These are phyloP conservation scores for Rhingia campestris DNA, from an alignment of 2,888 invertebrate genomes.

Conservation along the genomic window DNA sequence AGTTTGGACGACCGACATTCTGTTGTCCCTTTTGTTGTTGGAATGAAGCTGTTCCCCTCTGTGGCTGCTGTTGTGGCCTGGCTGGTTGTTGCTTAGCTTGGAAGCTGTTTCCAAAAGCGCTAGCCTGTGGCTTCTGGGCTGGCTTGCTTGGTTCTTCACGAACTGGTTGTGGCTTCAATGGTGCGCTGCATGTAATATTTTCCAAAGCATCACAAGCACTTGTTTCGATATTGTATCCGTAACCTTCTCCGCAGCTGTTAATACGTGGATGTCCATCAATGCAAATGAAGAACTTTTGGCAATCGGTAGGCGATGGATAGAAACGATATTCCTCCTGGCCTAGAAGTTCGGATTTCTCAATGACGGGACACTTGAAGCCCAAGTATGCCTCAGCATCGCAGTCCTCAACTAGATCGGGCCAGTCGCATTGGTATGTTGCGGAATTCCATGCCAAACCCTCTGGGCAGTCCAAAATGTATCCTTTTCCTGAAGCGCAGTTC, in stretches of 20 bases:
- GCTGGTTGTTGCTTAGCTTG: conserved; percentile 8
- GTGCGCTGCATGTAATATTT: conserved; percentile 88
- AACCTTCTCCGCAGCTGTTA: conserved; percentile 89
- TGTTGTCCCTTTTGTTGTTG: conserved; percentile 45
- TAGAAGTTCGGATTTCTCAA: conserved; percentile 82
- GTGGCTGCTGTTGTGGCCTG: conserved; percentile 42
- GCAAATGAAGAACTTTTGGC: conserved; percentile 91
- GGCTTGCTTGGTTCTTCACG: conserved; percentile 10
- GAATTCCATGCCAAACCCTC: conserved; percentile 91
- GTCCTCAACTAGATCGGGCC: conserved; percentile 92
- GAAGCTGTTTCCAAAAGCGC: conserved; percentile 13
- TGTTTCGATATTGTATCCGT: conserved; percentile 89
- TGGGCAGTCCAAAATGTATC: conserved; percentile 89
- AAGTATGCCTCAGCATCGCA: conserved; percentile 91
- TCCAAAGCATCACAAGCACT: conserved; percentile 90
- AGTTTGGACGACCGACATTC: conserved; percentile 41
- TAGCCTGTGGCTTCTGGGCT: neutral
- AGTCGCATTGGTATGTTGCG: conserved; percentile 90
- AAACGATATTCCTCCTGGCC: conserved; percentile 83
- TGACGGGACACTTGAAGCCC: conserved; percentile 91
- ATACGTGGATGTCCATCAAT: conserved; percentile 89
- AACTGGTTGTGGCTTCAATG: conserved; percentile 39
- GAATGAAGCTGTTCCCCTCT: conserved; percentile 12
- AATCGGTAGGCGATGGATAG: conserved; percentile 85
- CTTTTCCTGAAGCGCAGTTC: conserved; percentile 91